Percentiles rank a stretch among this genome's conserved stretches.
Evolutionary conservation across 2,888 invertebrate species (phyloP).

Genomic region (Endotricha flammealis): DNA sequence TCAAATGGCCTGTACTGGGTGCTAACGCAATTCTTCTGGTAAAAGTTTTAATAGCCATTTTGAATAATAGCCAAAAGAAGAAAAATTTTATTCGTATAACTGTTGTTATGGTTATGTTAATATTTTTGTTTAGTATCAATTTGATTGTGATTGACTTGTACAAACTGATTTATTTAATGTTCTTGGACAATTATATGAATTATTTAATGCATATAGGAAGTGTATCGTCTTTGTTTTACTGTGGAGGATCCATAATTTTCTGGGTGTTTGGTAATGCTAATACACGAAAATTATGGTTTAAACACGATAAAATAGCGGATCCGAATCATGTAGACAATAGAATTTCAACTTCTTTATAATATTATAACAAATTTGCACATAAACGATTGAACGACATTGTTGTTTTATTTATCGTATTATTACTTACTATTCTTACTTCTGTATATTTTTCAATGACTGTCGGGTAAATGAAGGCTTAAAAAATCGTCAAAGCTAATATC

Average conservation of each 20-base stretch:
- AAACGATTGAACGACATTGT: no score
- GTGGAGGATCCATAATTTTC: slow-evolving; percentile 51
- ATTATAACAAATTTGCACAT: no score
- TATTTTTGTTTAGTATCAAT: slow-evolving; percentile 57
- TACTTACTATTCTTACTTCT: no score
- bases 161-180: slow-evolving; percentile 35
- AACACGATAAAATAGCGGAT: not conserved
- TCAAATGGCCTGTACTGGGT: slow-evolving; percentile 58
- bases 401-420: no score
- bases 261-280: slow-evolving; percentile 62
- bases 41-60: slow-evolving; percentile 34
- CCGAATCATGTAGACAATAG: slow-evolving; percentile 9
- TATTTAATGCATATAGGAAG: slow-evolving; percentile 25
- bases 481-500: not conserved
- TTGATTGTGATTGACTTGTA: slow-evolving; percentile 47
- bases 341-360: slow-evolving; percentile 1
- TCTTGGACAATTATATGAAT: slow-evolving; percentile 17
- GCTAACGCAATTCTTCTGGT: slow-evolving; percentile 46
- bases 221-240: slow-evolving; percentile 49
- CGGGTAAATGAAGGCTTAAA: no score
- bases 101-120: slow-evolving; percentile 47
- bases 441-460: no score
- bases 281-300: slow-evolving; percentile 50
- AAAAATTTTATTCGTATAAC: slow-evolving; percentile 41
- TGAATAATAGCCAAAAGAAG: slow-evolving; percentile 35